Base-by-base conservation (phyloP, 2,113 vertebrate genomes). In the Plectropomus leopardus region DNA sequence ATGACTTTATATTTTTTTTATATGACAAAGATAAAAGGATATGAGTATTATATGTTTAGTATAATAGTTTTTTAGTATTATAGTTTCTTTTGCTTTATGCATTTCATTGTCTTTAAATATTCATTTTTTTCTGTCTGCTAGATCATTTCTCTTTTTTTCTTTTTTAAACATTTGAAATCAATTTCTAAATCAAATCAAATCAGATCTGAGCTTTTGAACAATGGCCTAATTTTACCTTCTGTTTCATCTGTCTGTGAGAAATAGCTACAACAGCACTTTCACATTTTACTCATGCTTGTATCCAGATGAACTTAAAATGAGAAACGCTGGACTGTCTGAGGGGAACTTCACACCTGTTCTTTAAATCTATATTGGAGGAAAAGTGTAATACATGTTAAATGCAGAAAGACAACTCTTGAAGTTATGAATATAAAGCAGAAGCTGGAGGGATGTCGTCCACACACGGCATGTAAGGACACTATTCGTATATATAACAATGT, bases 371-470 rank as follows among this genome's bases (percentile, higher is more conserved):
- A 16, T 32, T 24, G 15, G 17, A 28, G 3, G 15, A 51, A 58
- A 51, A 14, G 26, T 58, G 4, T 14, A 23, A 34, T n/a, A n/a
- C 3, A 34, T 63, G 19, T 34, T 45, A 3, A 54, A 40, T 21
- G 30, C 6, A 64, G 30, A 58, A 54, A 19, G 24, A 11, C 19
- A 9, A 7, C 14, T 17, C 19, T 59, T 40, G 6, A 48, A 71
- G 32, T 44, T 55, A 44, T 57, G 26, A 55, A 65, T 53, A 15
- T 72, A 17, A 42, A 66, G 10, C 17, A 78, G 21, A 48, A 34
- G 28, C 55, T 74, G 7, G 5, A 26, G 40, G 61, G 48, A 45
- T 17, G n/a, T 55, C 67, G 53, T 45, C 16, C 21, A 34, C 5
- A 21, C 42, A 15, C 5, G 5, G 19, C 24, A 26, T 36, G 34